Evolutionary conservation across 2,113 vertebrate species (phyloP).

Genomic region (Heloderma charlesbogerti): DNA sequence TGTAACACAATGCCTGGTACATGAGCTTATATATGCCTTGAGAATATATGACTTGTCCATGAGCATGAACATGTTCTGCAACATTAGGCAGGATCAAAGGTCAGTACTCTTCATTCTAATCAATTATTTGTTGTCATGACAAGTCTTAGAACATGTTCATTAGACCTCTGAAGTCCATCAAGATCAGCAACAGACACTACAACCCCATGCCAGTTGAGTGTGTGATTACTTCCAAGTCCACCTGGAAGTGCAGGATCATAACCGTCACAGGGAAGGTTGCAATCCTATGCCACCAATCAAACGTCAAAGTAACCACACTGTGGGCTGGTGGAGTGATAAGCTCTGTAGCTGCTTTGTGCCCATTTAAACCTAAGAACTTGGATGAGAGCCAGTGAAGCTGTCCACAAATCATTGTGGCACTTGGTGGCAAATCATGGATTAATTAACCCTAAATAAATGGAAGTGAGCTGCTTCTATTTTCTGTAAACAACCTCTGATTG

Average conservation of each 20-base stretch:
- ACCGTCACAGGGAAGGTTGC: neutral
- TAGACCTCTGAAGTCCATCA: neutral
- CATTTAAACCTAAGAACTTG: neutral
- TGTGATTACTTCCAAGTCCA: no score
- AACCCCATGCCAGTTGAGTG: no score
- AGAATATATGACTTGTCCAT: neutral
- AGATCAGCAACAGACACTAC: no score
- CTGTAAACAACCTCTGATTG: no score
- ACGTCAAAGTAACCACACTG: neutral
- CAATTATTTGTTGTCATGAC: neutral
- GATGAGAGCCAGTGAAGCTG: neutral
- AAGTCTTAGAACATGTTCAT: neutral
- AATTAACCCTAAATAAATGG: no score
- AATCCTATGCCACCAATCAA: neutral
- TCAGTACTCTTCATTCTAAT: neutral
- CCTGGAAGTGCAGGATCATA: neutral
- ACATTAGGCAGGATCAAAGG: neutral
- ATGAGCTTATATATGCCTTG: no score
- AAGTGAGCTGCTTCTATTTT: no score
- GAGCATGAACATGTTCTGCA: neutral
- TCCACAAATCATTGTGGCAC: no score
- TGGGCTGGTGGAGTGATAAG: neutral
- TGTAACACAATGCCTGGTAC: no score
- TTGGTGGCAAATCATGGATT: no score
- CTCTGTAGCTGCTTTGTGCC: neutral